A percentile compares a stretch with the other conserved stretches of the same genome.
phyloP scores from a whole-genome alignment of 2,888 invertebrate species.

The Sminthurinus aureus region DNA sequence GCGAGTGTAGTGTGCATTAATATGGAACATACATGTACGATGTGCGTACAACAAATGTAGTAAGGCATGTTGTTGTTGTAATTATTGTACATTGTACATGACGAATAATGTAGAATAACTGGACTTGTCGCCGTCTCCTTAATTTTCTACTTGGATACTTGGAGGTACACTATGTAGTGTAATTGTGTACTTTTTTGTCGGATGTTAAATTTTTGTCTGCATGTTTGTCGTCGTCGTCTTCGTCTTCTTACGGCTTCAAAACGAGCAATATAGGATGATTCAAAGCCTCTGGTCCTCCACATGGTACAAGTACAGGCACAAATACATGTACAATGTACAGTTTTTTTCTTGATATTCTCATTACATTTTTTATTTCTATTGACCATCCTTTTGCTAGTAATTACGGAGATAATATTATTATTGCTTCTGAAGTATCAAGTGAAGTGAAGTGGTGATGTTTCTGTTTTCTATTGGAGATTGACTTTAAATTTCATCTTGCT shows the following conservation, averaged over 20 bases:
- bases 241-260: neutral
- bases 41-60: too few species aligned
- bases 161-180: neutral
- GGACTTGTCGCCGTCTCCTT: constrained; percentile 3
- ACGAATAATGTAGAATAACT: neutral
- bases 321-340: too few species aligned
- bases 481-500: constrained; percentile 28
- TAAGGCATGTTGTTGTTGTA: too few species aligned
- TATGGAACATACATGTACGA: too few species aligned
- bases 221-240: neutral
- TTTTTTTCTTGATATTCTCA: neutral
- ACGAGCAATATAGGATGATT: neutral
- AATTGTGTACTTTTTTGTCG: neutral
- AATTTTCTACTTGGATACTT: neutral
- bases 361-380: neutral
- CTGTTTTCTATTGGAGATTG: constrained; percentile 20
- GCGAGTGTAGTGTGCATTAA: too few species aligned
- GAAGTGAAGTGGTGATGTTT: constrained; percentile 15
- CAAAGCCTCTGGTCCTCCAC: neutral
- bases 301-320: neutral
- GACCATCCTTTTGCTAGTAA: neutral
- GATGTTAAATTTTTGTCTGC: too few species aligned
- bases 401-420: neutral
- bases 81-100: neutral
- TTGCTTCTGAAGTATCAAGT: neutral